Conservation (phyloP, 1,140 invertebrate species). For the Calephelis virginiensis region DNA sequence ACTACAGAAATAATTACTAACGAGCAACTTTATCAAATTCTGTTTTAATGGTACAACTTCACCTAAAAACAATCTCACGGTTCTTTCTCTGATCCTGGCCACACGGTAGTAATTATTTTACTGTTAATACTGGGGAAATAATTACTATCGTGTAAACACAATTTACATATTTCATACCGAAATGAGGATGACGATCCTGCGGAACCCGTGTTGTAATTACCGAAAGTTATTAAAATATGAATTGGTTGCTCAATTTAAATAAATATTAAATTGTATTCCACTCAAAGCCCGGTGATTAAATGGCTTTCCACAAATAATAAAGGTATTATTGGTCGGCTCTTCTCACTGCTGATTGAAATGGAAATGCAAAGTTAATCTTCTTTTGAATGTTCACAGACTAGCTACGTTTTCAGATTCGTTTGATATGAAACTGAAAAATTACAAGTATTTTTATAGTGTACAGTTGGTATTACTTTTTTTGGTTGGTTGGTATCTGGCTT, state of each 20-base stretch:
- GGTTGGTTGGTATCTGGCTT: fast-evolving
- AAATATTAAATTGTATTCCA: conserved; percentile 27
- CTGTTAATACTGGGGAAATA: conserved; percentile 10
- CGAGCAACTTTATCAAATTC: no score
- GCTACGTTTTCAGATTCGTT: background rate
- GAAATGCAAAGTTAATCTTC: conserved; percentile 17
- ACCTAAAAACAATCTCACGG: no score
- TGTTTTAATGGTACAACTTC: no score
- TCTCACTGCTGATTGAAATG: conserved; percentile 18
- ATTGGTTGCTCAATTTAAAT: conserved; percentile 23
- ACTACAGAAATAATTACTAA: no score
- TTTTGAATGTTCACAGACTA: background rate
- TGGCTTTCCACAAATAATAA: conserved; percentile 21
- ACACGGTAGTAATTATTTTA: conserved; percentile 14
- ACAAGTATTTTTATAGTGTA: no score
- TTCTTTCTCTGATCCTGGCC: background rate
- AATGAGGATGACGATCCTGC: conserved; percentile 7
- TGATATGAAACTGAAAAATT: background rate
- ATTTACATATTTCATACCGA: conserved; percentile 19
- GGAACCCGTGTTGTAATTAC: conserved; percentile 21
- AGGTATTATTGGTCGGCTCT: conserved; percentile 20
- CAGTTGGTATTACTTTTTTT: no score
- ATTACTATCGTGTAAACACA: conserved; percentile 10
- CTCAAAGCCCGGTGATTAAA: conserved; percentile 21
- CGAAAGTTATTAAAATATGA: conserved; percentile 23